Evolutionary conservation across 2,113 vertebrate species (phyloP).

Genomic region (Cephalopterus ornatus): DNA sequence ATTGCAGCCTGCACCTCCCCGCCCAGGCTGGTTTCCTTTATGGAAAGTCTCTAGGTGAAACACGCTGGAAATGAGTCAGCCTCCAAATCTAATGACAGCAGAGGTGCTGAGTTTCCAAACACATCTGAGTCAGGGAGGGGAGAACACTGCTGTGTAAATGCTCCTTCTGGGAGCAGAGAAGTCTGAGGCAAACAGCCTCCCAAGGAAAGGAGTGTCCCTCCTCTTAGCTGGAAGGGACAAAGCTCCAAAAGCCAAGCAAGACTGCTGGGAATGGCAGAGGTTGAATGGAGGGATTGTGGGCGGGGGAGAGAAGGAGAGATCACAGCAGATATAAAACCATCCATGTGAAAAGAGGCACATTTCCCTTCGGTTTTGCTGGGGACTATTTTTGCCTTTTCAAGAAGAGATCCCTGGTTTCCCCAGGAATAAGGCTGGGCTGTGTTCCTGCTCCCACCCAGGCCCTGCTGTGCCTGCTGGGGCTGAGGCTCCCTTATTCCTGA

Average conservation of each 20-base stretch:
- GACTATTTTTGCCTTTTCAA: background rate
- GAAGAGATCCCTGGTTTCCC: background rate
- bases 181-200: background rate
- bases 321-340: background rate
- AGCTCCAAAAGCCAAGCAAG: accelerated
- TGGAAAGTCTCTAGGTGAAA: slow-evolving; percentile 30
- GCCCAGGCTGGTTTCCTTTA: slow-evolving; percentile 5
- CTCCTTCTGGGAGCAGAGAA: background rate
- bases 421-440: background rate
- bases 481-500: background rate
- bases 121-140: background rate
- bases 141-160: background rate
- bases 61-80: slow-evolving; percentile 8
- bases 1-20: background rate
- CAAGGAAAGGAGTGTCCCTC: background rate
- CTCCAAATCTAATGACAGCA: background rate
- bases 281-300: background rate
- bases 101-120: background rate
- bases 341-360: accelerated
- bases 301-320: background rate
- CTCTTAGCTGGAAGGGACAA: background rate
- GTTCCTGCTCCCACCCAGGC: background rate
- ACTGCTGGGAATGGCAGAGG: background rate
- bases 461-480: background rate
- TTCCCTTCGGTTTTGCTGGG: background rate